These are phyloP conservation scores for Perdita meconis DNA, from an alignment of 2,888 invertebrate species.

Conservation along the genomic window DNA sequence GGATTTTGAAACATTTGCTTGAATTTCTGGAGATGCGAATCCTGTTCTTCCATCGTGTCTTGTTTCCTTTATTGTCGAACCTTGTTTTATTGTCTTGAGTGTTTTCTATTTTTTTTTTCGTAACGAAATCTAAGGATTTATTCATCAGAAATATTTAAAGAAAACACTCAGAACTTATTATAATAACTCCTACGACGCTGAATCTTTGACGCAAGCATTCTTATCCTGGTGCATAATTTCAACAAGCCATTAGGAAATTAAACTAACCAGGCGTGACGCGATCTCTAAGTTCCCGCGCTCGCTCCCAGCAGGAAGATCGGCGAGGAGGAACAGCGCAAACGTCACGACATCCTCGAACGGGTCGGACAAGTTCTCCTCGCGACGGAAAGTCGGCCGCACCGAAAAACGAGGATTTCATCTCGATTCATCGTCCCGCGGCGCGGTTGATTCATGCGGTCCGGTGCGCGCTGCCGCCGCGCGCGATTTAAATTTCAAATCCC, in stretches of 20 bases:
- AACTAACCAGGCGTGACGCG: background rate
- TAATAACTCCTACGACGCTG: too few species aligned
- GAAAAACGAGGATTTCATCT: slow-evolving; percentile 46
- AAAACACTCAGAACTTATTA: too few species aligned
- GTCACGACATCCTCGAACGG: slow-evolving; percentile 19
- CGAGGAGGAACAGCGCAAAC: slow-evolving; percentile 27
- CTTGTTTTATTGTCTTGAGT: too few species aligned
- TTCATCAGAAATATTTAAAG: too few species aligned
- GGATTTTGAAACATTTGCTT: too few species aligned
- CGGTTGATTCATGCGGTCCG: slow-evolving; percentile 66
- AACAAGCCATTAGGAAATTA: background rate
- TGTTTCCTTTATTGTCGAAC: too few species aligned
- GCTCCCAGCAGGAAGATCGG: background rate
- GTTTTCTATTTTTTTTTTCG: too few species aligned
- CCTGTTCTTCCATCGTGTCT: too few species aligned
- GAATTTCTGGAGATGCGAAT: too few species aligned
- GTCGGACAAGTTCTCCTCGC: slow-evolving; percentile 32
- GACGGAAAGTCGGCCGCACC: slow-evolving; percentile 43
- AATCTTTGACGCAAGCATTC: background rate
- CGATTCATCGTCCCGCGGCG: slow-evolving; percentile 57
- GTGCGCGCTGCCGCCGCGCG: slow-evolving; percentile 40
- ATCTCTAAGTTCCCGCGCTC: slow-evolving; percentile 17
- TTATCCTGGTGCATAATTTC: background rate
- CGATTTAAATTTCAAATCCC: slow-evolving; percentile 77
- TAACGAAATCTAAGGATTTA: too few species aligned